These are phyloP conservation scores for Pomacea maculata DNA, from an alignment of 1,140 invertebrate species.

Conservation along the genomic window DNA sequence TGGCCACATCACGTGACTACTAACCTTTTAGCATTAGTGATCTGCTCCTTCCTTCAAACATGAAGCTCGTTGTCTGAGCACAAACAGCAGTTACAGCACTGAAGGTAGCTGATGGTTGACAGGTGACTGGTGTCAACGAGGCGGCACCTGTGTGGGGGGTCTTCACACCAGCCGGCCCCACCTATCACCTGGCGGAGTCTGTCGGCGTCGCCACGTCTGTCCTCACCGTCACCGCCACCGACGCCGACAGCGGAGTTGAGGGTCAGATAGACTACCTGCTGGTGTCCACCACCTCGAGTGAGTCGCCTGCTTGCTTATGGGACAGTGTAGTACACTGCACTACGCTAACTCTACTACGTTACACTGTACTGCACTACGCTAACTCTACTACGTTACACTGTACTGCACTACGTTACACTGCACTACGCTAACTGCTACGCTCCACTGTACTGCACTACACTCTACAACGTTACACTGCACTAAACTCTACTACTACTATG, in stretches of 20 bases:
- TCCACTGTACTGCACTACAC: too few relatives aligned
- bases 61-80: too few relatives aligned
- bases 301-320: background rate
- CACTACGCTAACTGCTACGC: too few relatives aligned
- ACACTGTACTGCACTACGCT: background rate
- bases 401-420: too few relatives aligned
- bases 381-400: too few relatives aligned
- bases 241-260: conserved; percentile 29
- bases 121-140: conserved; percentile 20
- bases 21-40: too few relatives aligned
- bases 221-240: conserved; percentile 27
- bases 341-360: too few relatives aligned
- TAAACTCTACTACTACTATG: too few relatives aligned
- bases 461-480: too few relatives aligned
- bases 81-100: too few relatives aligned
- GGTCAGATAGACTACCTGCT: conserved; percentile 25
- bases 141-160: conserved; percentile 14
- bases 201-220: conserved; percentile 12
- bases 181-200: background rate
- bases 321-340: background rate
- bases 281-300: conserved; percentile 8
- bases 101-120: background rate
- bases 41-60: too few relatives aligned
- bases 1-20: too few relatives aligned
- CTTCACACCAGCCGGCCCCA: conserved; percentile 7